Conservation (phyloP, 2,888 invertebrate genomes). For the Eupithecia tripunctaria region DNA sequence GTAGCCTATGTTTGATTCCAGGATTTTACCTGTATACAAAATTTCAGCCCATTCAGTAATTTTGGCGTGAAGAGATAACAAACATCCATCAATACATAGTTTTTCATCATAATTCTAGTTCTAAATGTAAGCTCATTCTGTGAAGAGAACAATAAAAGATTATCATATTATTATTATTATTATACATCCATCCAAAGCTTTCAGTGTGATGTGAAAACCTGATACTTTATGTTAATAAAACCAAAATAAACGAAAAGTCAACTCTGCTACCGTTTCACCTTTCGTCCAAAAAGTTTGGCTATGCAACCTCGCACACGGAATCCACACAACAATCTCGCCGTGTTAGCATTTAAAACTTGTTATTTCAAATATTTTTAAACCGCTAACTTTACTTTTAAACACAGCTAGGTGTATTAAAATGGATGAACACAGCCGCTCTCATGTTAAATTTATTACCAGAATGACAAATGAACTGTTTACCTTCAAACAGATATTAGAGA, state of each 20-base stretch:
- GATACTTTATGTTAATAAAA: not conserved
- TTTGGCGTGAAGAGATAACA: no score
- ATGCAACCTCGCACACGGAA: slow-evolving; percentile 1
- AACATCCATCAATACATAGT: no score
- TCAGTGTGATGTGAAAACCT: no score
- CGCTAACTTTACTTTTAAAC: not conserved
- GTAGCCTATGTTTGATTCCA: no score
- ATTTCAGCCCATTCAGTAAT: no score
- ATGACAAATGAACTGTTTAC: not conserved
- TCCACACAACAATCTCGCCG: slow-evolving; percentile 4
- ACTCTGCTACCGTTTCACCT: slow-evolving; percentile 1
- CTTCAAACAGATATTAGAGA: not conserved
- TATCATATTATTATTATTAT: no score
- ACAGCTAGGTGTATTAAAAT: not conserved
- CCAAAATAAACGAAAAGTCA: not conserved
- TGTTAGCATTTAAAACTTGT: not conserved
- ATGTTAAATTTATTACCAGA: not conserved
- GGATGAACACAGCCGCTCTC: not conserved
- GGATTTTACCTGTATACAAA: no score
- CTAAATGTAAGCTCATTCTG: no score
- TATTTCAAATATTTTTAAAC: not conserved
- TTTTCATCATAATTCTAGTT: no score
- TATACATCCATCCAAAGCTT: no score
- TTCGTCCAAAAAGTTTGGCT: not conserved
- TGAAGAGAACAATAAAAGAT: no score